These are phyloP conservation scores for Limnephilus lunatus DNA, from an alignment of 2,888 invertebrate genomes.

Conservation along the genomic window DNA sequence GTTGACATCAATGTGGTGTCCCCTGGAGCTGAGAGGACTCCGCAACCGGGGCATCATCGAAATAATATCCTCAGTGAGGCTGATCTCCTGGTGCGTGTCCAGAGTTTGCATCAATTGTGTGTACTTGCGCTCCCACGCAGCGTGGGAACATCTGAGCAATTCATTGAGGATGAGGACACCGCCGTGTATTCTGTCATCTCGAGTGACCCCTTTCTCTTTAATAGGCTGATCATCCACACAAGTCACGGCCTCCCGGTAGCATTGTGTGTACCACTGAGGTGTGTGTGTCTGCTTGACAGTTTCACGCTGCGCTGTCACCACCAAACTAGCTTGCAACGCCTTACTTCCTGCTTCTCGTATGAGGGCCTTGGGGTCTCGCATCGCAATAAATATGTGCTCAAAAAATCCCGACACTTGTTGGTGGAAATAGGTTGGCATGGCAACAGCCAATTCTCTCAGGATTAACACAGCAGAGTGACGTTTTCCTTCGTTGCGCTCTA, in stretches of 20 bases:
- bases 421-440: conserved; percentile 98
- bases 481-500: conserved; percentile 93
- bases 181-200: conserved; percentile 95
- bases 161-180: conserved; percentile 96
- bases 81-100: conserved; percentile 74
- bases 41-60: conserved; percentile 79
- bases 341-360: conserved; percentile 96
- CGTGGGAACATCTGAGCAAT: conserved; percentile 92
- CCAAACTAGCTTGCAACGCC: conserved; percentile 94
- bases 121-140: conserved; percentile 90
- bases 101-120: conserved; percentile 82
- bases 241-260: conserved; percentile 89
- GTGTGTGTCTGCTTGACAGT: conserved; percentile 94
- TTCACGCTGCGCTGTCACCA: conserved; percentile 97
- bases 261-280: conserved; percentile 94
- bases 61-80: conserved; percentile 77
- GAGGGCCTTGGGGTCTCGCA: conserved; percentile 92
- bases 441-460: conserved; percentile 93
- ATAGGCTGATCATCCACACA: conserved; percentile 78
- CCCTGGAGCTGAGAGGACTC: conserved; percentile 78
- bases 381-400: conserved; percentile 93
- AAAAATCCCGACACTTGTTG: conserved; percentile 96
- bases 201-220: conserved; percentile 87
- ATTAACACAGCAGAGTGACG: conserved; percentile 95
- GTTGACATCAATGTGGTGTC: conserved; percentile 72